Conservation (phyloP, 2,888 invertebrate species). For the Sussaba pulchella region DNA sequence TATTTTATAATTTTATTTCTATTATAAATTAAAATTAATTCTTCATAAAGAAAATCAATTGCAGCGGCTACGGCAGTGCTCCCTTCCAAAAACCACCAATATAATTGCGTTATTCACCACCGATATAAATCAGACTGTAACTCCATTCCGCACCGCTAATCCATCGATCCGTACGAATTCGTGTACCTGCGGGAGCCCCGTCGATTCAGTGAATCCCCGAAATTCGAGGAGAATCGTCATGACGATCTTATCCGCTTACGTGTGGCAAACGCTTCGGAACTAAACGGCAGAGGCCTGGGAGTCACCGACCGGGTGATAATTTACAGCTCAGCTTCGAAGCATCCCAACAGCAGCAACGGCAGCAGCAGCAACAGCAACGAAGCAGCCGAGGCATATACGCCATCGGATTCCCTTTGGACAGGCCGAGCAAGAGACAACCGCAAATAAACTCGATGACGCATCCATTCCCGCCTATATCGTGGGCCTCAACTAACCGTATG, state of each 20-base stretch:
- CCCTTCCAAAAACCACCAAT: too few species aligned
- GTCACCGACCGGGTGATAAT: constrained; percentile 60
- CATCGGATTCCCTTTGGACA: constrained; percentile 61
- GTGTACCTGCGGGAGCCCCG: constrained; percentile 50
- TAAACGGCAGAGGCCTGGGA: constrained; percentile 22
- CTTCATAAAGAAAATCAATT: too few species aligned
- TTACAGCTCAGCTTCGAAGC: constrained; percentile 48
- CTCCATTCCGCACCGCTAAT: constrained; percentile 26
- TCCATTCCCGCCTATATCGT: constrained; percentile 68
- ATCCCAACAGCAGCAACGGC: constrained; percentile 8
- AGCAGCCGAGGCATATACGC: constrained; percentile 29
- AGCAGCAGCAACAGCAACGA: not conserved
- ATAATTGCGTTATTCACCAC: too few species aligned
- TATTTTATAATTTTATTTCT: too few species aligned
- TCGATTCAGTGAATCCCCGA: constrained; percentile 5
- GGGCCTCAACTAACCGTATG: too few species aligned
- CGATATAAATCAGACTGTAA: too few species aligned
- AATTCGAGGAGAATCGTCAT: constrained; percentile 29
- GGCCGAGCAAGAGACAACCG: constrained; percentile 66
- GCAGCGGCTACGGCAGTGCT: too few species aligned
- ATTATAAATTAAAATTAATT: too few species aligned
- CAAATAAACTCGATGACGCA: constrained; percentile 79
- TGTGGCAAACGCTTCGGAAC: not conserved
- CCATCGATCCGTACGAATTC: constrained; percentile 48
- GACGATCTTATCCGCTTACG: constrained; percentile 6